A percentile compares a stretch with the other conserved stretches of the same genome.
Conservation (phyloP, 2,113 vertebrate genomes). For the Heloderma charlesbogerti region DNA sequence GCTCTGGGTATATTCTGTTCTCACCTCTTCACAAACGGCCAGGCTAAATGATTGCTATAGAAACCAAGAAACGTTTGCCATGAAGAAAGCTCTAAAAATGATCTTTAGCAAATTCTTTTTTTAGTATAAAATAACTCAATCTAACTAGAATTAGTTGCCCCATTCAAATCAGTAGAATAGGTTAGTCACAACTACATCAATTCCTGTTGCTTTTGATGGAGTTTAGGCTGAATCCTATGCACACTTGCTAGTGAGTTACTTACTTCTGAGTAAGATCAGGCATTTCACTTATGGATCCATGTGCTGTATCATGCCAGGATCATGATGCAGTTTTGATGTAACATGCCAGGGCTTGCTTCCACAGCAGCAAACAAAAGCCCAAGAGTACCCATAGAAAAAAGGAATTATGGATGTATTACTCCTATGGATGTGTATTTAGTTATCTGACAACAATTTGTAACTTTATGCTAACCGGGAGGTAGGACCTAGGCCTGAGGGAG, state of each 20-base stretch:
- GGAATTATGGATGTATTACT: neutral
- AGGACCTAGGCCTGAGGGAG: neutral
- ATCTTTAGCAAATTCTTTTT: neutral
- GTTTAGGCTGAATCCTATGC: neutral
- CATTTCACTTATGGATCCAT: neutral
- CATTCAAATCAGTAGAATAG: neutral
- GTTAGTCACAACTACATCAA: neutral
- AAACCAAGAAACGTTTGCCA: neutral
- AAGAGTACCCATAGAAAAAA: neutral
- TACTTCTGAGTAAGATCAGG: neutral
- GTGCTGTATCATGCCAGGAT: neutral
- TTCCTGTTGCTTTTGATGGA: neutral
- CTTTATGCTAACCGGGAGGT: neutral
- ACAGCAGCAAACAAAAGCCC: neutral
- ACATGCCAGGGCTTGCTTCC: neutral
- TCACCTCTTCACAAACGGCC: neutral
- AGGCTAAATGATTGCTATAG: neutral
- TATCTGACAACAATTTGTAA: neutral
- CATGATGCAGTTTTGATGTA: neutral
- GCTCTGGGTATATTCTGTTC: neutral
- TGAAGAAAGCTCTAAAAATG: neutral
- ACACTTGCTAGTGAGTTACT: neutral
- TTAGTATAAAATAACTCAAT: neutral
- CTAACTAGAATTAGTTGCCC: neutral
- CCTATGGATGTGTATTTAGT: neutral